Conservation (phyloP, 2,888 invertebrate species). For the Glomeris marginata region DNA sequence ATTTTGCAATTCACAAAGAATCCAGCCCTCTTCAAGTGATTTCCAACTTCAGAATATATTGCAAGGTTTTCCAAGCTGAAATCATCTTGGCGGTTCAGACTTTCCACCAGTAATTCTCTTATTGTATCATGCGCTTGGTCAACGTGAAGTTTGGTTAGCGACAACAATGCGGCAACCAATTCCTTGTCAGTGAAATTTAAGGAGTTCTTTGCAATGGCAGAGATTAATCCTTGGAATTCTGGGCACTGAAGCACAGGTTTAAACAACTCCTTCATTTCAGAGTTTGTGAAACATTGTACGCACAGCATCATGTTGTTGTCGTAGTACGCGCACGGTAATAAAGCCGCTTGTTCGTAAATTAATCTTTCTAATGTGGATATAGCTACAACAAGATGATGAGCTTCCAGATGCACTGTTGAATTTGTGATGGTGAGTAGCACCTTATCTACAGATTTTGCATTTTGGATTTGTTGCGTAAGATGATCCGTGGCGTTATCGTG, state of each 20-base stretch:
- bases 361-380: slow-evolving; percentile 5
- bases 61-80: slow-evolving; percentile 6
- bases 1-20: slow-evolving; percentile 2
- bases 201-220: neutral
- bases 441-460: slow-evolving; percentile 1
- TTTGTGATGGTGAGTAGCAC: neutral
- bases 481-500: neutral
- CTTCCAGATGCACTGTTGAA: neutral
- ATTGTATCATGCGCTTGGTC: neutral
- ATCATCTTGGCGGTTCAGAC: neutral
- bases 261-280: slow-evolving; percentile 7
- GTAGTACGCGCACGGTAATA: slow-evolving; percentile 6
- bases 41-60: neutral
- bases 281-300: slow-evolving; percentile 8
- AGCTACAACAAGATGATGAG: neutral
- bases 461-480: neutral
- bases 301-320: neutral
- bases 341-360: neutral
- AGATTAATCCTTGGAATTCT: slow-evolving; percentile 5
- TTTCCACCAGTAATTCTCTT: slow-evolving; percentile 1
- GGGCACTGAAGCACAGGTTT: slow-evolving; percentile 4
- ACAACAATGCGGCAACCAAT: neutral
- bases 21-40: slow-evolving; percentile 6
- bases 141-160: slow-evolving; percentile 1
- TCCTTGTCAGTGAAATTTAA: neutral